A percentile compares a stretch with the other conserved stretches of the same genome.
phyloP scores from a whole-genome alignment of 2,888 invertebrate genomes.

The Dioctria rufipes region DNA sequence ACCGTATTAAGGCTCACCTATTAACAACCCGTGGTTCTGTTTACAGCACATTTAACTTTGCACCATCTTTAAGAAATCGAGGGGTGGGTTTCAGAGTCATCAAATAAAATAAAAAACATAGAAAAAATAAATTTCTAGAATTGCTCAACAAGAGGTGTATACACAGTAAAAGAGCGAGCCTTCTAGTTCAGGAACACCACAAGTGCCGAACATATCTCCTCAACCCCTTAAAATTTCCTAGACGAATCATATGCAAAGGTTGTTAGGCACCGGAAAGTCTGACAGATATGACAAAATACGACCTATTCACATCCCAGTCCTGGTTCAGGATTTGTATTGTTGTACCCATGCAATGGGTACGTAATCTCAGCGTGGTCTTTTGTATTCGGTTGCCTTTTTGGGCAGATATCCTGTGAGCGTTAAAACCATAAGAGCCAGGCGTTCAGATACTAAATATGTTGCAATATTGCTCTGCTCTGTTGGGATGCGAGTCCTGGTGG shows the following conservation, averaged over 20 bases:
- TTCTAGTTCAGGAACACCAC: not conserved
- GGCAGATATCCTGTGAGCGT: constrained; percentile 40
- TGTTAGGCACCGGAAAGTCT: constrained; percentile 60
- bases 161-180: not conserved
- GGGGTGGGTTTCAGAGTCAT: not conserved
- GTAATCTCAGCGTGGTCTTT: constrained; percentile 23
- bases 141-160: constrained; percentile 14
- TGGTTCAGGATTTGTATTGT: constrained; percentile 5
- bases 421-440: constrained; percentile 43
- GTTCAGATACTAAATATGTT: constrained; percentile 41
- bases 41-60: constrained; percentile 45
- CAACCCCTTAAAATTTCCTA: constrained; percentile 55
- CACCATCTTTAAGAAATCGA: constrained; percentile 17
- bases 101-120: constrained; percentile 6
- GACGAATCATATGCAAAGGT: constrained; percentile 59
- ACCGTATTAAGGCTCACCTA: constrained; percentile 23
- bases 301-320: constrained; percentile 55
- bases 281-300: constrained; percentile 61
- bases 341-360: not conserved
- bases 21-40: constrained; percentile 16
- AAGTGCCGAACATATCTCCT: not conserved
- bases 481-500: constrained; percentile 25
- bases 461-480: constrained; percentile 36
- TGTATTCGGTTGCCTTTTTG: constrained; percentile 42
- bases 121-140: constrained; percentile 46